Evolutionary conservation across 2,888 invertebrate genomes (phyloP).

Genomic region (Drosophila nr. perissopoda): DNA sequence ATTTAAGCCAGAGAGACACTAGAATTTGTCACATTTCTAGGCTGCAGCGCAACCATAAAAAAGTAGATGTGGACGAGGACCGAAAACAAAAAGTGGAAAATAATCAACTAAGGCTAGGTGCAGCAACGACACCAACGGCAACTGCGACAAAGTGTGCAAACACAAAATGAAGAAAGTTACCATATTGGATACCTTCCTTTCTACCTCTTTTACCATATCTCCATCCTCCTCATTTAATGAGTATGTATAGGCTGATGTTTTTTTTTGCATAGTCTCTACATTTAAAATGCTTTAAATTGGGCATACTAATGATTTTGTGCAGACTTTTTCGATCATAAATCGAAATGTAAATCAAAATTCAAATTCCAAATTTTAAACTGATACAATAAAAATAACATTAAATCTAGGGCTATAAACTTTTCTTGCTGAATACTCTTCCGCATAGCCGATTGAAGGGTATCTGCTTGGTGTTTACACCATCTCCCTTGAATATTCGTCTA

Average conservation of each 20-base stretch:
- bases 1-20: slow-evolving; percentile 29
- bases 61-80: slow-evolving; percentile 4
- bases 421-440: neutral
- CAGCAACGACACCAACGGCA: slow-evolving; percentile 34
- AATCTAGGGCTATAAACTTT: neutral
- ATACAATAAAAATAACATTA: neutral
- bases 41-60: slow-evolving; percentile 45
- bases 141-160: slow-evolving; percentile 70
- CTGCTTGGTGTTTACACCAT: neutral
- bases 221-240: neutral
- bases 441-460: slow-evolving; percentile 2
- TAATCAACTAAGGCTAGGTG: slow-evolving; percentile 72
- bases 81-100: slow-evolving; percentile 50
- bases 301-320: neutral
- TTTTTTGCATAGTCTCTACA: neutral
- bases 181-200: slow-evolving; percentile 1
- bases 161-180: slow-evolving; percentile 70
- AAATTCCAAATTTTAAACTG: neutral
- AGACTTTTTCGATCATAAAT: neutral
- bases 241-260: neutral
- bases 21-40: slow-evolving; percentile 74
- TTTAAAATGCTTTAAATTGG: neutral
- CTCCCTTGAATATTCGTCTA: neutral
- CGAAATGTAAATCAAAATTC: too few species aligned
- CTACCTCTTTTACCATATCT: neutral